Evolutionary conservation across 2,888 invertebrate genomes (phyloP).

Genomic region (Holacanthella duospinosa): DNA sequence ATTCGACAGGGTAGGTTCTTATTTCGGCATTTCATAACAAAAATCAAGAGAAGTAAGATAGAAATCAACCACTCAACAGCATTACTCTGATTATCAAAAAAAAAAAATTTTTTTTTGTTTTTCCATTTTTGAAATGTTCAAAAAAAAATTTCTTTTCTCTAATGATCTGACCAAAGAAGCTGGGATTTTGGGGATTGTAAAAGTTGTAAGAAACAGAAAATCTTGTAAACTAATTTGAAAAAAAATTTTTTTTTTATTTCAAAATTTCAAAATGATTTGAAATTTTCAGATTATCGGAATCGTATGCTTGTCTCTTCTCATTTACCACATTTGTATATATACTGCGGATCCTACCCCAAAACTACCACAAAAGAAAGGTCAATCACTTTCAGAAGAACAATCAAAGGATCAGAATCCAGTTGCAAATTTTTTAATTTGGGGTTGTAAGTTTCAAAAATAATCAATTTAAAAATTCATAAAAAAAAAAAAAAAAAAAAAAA

Average conservation of each 20-base stretch:
- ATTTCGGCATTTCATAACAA: neutral
- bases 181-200: neutral
- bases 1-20: neutral
- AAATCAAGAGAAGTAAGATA: neutral
- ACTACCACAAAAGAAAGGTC: neutral
- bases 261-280: neutral
- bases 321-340: constrained; percentile 3
- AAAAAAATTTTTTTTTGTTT: too few species aligned
- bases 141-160: constrained; percentile 7
- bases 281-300: neutral
- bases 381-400: neutral
- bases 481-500: neutral
- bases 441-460: neutral
- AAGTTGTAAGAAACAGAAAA: neutral
- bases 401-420: constrained; percentile 9
- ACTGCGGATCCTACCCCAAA: neutral
- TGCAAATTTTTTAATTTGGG: constrained; percentile 9
- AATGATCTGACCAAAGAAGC: neutral
- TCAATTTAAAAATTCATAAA: neutral
- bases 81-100: too few species aligned
- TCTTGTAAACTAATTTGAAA: neutral
- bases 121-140: constrained; percentile 2
- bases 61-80: neutral
- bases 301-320: neutral
- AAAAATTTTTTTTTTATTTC: neutral